A percentile compares a stretch with the other conserved stretches of the same genome.
Conservation (phyloP, 1,140 invertebrate genomes). For the Copidosoma floridanum region DNA sequence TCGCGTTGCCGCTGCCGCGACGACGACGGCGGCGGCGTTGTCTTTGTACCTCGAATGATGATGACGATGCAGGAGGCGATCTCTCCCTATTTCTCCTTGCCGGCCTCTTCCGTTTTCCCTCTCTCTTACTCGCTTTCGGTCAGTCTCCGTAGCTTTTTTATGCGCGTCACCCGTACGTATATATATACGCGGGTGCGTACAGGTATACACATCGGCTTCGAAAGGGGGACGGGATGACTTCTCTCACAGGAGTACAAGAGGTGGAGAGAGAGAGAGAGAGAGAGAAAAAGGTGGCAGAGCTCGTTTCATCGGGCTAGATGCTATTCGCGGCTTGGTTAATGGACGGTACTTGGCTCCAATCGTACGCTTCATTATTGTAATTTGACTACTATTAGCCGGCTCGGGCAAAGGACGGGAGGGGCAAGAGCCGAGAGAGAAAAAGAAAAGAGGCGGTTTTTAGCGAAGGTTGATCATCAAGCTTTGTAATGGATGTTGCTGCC, state of each 20-base stretch:
- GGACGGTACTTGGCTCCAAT: slow-evolving; percentile 41
- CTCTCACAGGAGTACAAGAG: slow-evolving; percentile 28
- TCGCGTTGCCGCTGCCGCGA: slow-evolving; percentile 20
- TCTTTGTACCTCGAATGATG: slow-evolving; percentile 50
- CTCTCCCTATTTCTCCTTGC: neutral
- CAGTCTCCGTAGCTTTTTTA: neutral
- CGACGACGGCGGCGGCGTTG: slow-evolving; percentile 44
- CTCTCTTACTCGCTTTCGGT: neutral
- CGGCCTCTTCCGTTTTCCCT: slow-evolving; percentile 11
- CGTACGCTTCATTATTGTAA: slow-evolving; percentile 50
- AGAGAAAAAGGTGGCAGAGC: no score
- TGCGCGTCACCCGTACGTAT: neutral
- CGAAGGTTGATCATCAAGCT: slow-evolving; percentile 35
- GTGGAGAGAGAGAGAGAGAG: neutral
- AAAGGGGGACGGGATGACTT: slow-evolving; percentile 35
- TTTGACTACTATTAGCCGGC: slow-evolving; percentile 41
- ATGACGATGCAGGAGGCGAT: slow-evolving; percentile 49
- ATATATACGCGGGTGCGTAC: neutral
- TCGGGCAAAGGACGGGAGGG: neutral
- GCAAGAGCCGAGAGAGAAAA: neutral
- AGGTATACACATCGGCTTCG: no score
- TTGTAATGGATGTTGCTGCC: no score
- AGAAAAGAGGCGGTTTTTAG: slow-evolving; percentile 12
- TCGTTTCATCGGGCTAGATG: neutral
- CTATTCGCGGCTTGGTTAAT: slow-evolving; percentile 35